Evolutionary conservation across 2,888 invertebrate genomes (phyloP).

Genomic region (Blera fallax): DNA sequence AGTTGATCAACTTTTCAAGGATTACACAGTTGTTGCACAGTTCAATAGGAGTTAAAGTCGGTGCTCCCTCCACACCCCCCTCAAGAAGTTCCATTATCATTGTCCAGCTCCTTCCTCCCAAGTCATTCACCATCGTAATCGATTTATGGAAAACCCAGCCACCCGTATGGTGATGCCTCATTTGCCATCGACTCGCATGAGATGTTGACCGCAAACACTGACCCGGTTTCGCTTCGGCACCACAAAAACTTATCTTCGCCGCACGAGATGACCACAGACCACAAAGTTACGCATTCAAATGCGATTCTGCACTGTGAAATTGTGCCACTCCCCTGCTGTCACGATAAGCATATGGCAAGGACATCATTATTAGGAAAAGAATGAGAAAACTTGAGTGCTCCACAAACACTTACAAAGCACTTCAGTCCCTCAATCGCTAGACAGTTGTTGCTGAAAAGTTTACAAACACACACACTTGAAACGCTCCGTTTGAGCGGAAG

Average conservation of each 20-base stretch:
- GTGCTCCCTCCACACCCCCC: neutral
- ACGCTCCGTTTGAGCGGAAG: neutral
- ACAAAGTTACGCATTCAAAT: slow-evolving; percentile 70
- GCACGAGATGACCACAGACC: slow-evolving; percentile 65
- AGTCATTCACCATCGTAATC: slow-evolving; percentile 37
- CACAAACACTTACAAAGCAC: slow-evolving; percentile 62
- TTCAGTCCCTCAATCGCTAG: slow-evolving; percentile 32
- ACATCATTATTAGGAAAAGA: slow-evolving; percentile 64
- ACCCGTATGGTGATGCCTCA: slow-evolving; percentile 44
- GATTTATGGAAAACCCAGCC: slow-evolving; percentile 46
- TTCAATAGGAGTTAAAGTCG: slow-evolving; percentile 11
- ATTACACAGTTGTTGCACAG: slow-evolving; percentile 66
- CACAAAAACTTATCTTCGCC: slow-evolving; percentile 68
- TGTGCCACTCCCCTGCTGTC: neutral
- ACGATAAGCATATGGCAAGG: slow-evolving; percentile 66
- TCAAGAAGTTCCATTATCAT: slow-evolving; percentile 54
- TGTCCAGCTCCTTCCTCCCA: slow-evolving; percentile 5
- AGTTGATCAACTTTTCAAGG: slow-evolving; percentile 68
- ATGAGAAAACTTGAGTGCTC: slow-evolving; percentile 71
- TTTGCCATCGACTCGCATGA: slow-evolving; percentile 54
- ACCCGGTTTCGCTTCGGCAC: slow-evolving; percentile 65
- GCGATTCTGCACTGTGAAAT: slow-evolving; percentile 32
- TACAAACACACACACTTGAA: slow-evolving; percentile 6
- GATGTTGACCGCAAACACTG: slow-evolving; percentile 66
- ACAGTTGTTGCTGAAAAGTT: slow-evolving; percentile 56